Conservation (phyloP, 2,113 vertebrate genomes). For the Seriola quinqueradiata region DNA sequence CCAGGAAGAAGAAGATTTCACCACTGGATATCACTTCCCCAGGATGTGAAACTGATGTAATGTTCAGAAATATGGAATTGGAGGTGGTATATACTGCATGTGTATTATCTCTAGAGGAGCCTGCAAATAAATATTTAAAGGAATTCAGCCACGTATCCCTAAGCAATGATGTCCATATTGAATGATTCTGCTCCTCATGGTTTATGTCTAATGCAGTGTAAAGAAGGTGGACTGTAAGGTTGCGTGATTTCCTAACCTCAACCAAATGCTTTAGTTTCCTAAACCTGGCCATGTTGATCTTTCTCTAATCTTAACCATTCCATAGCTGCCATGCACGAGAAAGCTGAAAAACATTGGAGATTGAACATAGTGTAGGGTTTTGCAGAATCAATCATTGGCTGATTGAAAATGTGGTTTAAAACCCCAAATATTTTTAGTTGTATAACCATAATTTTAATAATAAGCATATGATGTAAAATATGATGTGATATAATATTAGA, state of each 20-base stretch:
- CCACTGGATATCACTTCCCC: constrained; percentile 14
- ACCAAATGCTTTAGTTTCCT: not conserved
- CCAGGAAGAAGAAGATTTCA: constrained; percentile 10
- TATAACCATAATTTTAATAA: no score
- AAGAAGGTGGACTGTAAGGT: no score
- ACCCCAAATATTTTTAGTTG: no score
- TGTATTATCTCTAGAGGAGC: not conserved
- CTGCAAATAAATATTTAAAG: constrained; percentile 11
- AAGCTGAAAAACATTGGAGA: no score
- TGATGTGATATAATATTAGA: no score
- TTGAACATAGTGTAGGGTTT: no score
- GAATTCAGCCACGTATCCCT: not conserved
- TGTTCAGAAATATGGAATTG: constrained; percentile 24
- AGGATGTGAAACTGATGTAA: constrained; percentile 36
- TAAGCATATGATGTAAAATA: no score
- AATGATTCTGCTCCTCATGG: not conserved
- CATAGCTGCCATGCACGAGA: not conserved
- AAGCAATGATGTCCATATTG: not conserved
- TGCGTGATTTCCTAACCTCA: not conserved
- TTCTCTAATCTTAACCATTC: no score
- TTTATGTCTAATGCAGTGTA: not conserved
- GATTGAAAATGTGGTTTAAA: no score
- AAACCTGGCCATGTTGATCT: no score
- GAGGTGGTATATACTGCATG: not conserved
- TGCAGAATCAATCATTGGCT: no score